Evolutionary conservation across 2,113 vertebrate species (phyloP).

Genomic region (Muscicapa adusta): DNA sequence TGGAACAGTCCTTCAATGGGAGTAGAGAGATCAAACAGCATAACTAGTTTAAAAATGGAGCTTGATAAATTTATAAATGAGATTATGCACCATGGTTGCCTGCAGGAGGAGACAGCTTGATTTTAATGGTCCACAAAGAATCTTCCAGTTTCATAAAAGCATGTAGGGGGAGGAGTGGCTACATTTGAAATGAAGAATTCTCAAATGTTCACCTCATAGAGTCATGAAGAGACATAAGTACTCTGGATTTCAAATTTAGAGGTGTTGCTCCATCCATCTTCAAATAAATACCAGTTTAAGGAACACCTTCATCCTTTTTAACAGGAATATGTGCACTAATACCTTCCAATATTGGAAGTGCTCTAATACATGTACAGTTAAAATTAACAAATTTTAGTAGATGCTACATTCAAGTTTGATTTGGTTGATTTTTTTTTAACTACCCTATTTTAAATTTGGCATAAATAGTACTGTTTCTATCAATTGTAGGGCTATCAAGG

Average conservation of each 20-base stretch:
- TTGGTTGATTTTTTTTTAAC: not conserved
- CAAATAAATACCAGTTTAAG: not conserved
- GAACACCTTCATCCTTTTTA: not conserved
- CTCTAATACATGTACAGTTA: accelerated
- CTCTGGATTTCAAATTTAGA: not conserved
- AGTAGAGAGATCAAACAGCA: not conserved
- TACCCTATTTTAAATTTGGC: not conserved
- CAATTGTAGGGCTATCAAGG: accelerated
- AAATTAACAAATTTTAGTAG: not conserved
- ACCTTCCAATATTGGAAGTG: not conserved
- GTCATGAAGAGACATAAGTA: accelerated
- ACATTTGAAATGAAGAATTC: not conserved
- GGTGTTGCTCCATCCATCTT: not conserved
- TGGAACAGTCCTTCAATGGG: not conserved
- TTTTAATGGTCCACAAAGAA: not conserved
- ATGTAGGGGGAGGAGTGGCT: not conserved
- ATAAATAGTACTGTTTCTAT: not conserved
- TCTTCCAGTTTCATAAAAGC: not conserved
- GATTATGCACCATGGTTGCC: not conserved
- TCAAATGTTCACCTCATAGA: not conserved
- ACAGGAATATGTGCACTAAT: accelerated
- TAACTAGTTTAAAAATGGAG: not conserved
- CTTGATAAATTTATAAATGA: conserved; percentile 8
- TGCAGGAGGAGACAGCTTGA: not conserved
- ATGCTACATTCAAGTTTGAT: accelerated